phyloP scores from a whole-genome alignment of 2,888 invertebrate species.

The Monoplex corrugatus region DNA sequence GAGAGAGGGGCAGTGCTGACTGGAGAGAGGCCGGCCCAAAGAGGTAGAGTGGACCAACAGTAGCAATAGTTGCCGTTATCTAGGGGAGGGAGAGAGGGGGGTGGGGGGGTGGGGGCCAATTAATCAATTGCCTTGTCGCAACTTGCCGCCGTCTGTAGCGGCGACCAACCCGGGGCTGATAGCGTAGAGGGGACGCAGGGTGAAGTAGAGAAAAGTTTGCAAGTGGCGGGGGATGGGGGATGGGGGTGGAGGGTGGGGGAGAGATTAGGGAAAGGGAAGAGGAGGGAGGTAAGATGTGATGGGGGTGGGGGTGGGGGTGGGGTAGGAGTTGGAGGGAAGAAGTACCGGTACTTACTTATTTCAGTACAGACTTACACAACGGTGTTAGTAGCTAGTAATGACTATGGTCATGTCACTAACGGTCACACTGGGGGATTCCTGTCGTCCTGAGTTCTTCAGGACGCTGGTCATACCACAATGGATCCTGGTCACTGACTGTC shows the following conservation, averaged over 20 bases:
- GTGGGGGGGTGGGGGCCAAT: constrained; percentile 29
- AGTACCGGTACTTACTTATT: too few species aligned
- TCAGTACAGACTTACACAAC: too few species aligned
- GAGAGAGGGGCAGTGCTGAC: too few species aligned
- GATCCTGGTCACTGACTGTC: too few species aligned
- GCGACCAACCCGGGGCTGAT: constrained; percentile 20
- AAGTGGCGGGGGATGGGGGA: neutral
- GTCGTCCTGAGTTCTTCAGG: too few species aligned
- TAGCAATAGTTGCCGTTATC: constrained; percentile 43
- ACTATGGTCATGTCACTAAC: too few species aligned
- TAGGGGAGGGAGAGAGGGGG: neutral
- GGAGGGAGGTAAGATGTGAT: too few species aligned
- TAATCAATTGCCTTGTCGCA: constrained; percentile 48
- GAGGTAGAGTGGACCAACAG: neutral
- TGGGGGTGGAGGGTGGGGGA: neutral
- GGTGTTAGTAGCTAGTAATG: too few species aligned
- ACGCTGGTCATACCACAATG: too few species aligned
- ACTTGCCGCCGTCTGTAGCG: constrained; percentile 34
- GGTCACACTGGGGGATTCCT: too few species aligned
- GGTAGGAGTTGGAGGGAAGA: neutral
- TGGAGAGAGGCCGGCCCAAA: too few species aligned
- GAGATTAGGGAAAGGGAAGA: neutral
- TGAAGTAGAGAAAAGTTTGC: too few species aligned
- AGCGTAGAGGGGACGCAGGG: constrained; percentile 18
- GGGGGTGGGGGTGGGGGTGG: neutral